These are phyloP conservation scores for Amphimallon solstitiale DNA, from an alignment of 2,888 invertebrate species.

Conservation along the genomic window DNA sequence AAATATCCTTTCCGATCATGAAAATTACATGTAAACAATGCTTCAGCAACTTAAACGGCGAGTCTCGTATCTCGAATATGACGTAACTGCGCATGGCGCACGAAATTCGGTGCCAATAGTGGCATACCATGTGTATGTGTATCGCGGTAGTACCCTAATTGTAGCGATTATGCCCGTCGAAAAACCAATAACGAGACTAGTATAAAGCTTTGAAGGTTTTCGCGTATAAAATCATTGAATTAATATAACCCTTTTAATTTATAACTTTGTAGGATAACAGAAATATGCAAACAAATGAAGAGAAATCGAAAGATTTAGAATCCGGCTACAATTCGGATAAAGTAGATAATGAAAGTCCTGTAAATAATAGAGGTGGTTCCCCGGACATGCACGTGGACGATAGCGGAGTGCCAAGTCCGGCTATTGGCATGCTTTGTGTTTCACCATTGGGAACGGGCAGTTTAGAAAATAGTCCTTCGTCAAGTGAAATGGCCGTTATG, in stretches of 20 bases:
- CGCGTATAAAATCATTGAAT: no score
- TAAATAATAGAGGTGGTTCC: conserved; percentile 54
- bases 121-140: no score
- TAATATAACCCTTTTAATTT: not conserved
- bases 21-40: no score
- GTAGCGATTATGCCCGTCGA: no score
- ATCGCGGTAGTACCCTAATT: no score
- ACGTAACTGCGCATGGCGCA: no score
- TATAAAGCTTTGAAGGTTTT: no score
- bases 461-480: conserved; percentile 57
- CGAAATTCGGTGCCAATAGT: no score
- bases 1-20: no score
- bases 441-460: conserved; percentile 52
- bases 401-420: conserved; percentile 58
- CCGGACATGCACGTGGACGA: conserved; percentile 57
- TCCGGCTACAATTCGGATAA: conserved; percentile 75
- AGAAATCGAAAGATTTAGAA: conserved; percentile 64
- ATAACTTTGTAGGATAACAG: conserved; percentile 27
- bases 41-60: no score
- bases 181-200: no score
- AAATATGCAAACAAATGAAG: conserved; percentile 14
- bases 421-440: conserved; percentile 53
- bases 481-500: conserved; percentile 69
- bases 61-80: no score
- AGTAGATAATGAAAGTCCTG: conserved; percentile 60